A percentile compares a stretch with the other conserved stretches of the same genome.
Evolutionary conservation across 2,888 invertebrate genomes (phyloP).

Genomic region (Ditula angustiorana): DNA sequence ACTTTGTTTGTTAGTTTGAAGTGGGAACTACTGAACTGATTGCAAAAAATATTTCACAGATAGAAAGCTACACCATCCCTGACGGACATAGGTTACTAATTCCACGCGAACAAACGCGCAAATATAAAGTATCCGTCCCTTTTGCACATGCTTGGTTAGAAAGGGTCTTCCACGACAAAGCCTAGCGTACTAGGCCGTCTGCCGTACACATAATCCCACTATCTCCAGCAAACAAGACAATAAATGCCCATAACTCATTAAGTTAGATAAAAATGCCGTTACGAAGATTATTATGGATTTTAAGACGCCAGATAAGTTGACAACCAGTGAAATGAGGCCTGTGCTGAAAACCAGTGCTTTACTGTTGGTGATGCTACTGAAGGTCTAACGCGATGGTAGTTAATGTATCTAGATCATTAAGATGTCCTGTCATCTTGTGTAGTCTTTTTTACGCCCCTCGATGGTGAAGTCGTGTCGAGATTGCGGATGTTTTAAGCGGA

Average conservation of each 20-base stretch:
- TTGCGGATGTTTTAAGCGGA: not conserved
- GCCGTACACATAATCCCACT: constrained; percentile 9
- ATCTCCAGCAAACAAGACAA: constrained; percentile 31
- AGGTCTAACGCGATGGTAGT: constrained; percentile 31
- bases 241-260: constrained; percentile 21
- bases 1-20: too few relatives aligned
- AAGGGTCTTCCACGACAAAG: too few relatives aligned
- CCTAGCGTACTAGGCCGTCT: too few relatives aligned
- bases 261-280: constrained; percentile 42
- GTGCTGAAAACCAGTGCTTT: not conserved
- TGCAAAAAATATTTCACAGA: too few relatives aligned
- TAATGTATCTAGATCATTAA: constrained; percentile 22
- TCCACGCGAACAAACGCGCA: too few relatives aligned
- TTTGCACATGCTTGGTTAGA: too few relatives aligned
- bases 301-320: constrained; percentile 48
- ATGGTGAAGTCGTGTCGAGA: constrained; percentile 14
- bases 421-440: constrained; percentile 14
- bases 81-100: too few relatives aligned
- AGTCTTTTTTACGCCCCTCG: constrained; percentile 20
- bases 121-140: too few relatives aligned
- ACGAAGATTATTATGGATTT: constrained; percentile 67
- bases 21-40: too few relatives aligned
- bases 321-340: not conserved
- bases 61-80: too few relatives aligned
- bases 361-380: not conserved